Base-by-base conservation (phyloP, 2,888 invertebrate species). In the Strigamia crassipes region DNA sequence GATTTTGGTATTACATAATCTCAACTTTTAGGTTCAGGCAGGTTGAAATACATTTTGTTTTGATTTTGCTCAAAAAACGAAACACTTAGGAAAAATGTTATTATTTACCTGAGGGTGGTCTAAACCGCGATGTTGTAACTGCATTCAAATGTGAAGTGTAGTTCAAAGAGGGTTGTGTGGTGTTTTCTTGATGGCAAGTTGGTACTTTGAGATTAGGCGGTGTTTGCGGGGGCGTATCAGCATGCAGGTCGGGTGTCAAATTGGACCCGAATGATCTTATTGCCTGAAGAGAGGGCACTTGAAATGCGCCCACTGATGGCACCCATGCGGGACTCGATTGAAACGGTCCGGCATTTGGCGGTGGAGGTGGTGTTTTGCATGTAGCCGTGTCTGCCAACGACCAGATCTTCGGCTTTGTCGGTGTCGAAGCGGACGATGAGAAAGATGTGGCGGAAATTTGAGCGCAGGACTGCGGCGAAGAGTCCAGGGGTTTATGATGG, bases 321-420 rank as follows among this genome's bases (percentile, higher is more conserved):
- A 81, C 81, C 81, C 81, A 81, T 6, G 81, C 34, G 23, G 66
- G 81, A 21, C 73, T 38, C 73, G 81, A 81, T 21, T 38, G 21
- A 21, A 81, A 66, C 4, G 83, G 83, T 79, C 83, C 83, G 80
- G 84, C 82, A 77, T 83, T 83, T 66, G 83, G 84, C 51, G 92
- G 90, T 31, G 94, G 95, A 80, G 95, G 95, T 5, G 96, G 96
- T 81, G 96, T 96, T 89, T 96, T 96, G 89, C 95, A 96, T 79
- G 96, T 96, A 80, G 96, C 96, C 84, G 96, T 96, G 88, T 96
- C 96, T 84, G 96, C 96, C 86, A 96, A 89, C 80, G 96, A 96
- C 96, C 96, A 96, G 87, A 96, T 96, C 90, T 96, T 96, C 85
- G 96, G 96, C 89, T 96, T 96, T 85, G 94, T 94, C 42, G 84